These are phyloP conservation scores for Morpho deidamia DNA, from an alignment of 2,888 invertebrate species.

Conservation along the genomic window DNA sequence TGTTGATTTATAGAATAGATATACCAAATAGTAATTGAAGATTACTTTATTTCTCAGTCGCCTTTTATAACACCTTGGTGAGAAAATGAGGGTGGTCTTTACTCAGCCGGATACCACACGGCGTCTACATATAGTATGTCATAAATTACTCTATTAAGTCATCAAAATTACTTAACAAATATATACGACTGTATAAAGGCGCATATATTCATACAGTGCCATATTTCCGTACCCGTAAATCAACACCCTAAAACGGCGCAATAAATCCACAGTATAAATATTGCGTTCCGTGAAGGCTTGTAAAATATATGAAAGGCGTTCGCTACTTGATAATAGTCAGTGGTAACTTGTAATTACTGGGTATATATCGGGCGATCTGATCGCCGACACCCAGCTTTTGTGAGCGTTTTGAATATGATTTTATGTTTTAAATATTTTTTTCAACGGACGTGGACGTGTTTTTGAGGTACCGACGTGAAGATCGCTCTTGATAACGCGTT, in stretches of 20 bases:
- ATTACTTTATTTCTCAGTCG: too few relatives aligned
- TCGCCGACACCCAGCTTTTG: conserved; percentile 16
- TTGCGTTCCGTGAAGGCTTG: conserved; percentile 40
- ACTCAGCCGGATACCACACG: too few relatives aligned
- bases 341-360: conserved; percentile 69
- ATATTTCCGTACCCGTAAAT: conserved; percentile 24
- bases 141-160: too few relatives aligned
- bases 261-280: conserved; percentile 76
- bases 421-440: neutral
- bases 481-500: conserved; percentile 1
- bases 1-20: too few relatives aligned
- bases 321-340: conserved; percentile 73
- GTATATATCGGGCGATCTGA: conserved; percentile 47
- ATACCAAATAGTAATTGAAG: too few relatives aligned
- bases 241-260: conserved; percentile 35
- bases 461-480: conserved; percentile 4
- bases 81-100: too few relatives aligned
- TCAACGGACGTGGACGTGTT: neutral
- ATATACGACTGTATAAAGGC: neutral
- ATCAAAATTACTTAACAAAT: too few relatives aligned
- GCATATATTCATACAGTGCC: neutral
- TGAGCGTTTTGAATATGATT: conserved; percentile 12
- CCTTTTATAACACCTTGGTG: too few relatives aligned
- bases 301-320: conserved; percentile 74
- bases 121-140: too few relatives aligned